A percentile compares a stretch with the other conserved stretches of the same genome.
These are phyloP conservation scores for Drosophila azteca DNA, from an alignment of 1,140 invertebrate species.

Conservation along the genomic window DNA sequence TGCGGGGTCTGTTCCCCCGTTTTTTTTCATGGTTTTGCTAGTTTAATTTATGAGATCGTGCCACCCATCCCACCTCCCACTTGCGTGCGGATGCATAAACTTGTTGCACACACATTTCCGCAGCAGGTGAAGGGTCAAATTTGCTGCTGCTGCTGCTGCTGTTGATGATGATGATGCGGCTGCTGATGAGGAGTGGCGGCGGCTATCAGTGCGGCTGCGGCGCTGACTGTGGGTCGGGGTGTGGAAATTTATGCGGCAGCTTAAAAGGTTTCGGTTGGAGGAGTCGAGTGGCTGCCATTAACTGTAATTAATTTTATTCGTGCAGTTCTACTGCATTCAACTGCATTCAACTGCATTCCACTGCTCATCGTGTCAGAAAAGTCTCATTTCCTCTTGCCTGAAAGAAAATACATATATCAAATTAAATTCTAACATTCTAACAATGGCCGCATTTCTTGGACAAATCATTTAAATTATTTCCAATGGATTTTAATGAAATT, in stretches of 20 bases:
- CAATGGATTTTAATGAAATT: too few relatives aligned
- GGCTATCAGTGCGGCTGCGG: too few relatives aligned
- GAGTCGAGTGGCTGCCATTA: conserved; percentile 17
- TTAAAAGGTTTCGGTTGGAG: conserved; percentile 9
- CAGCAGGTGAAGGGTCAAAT: conserved; percentile 24
- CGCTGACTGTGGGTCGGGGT: background rate
- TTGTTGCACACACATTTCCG: conserved; percentile 57
- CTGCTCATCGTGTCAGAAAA: too few relatives aligned
- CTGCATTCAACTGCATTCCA: too few relatives aligned
- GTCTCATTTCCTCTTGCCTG: too few relatives aligned
- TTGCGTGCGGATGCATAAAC: conserved; percentile 74
- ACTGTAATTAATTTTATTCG: conserved; percentile 14
- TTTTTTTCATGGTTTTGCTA: conserved; percentile 17
- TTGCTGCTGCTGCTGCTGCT: conserved; percentile 1
- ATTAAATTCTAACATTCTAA: too few relatives aligned
- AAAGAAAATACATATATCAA: too few relatives aligned
- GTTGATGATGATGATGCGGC: background rate
- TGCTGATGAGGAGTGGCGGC: too few relatives aligned
- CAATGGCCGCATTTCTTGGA: too few relatives aligned
- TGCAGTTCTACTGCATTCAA: too few relatives aligned
- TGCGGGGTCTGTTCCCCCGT: conserved; percentile 13
- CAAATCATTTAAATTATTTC: too few relatives aligned
- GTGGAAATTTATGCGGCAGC: conserved; percentile 29
- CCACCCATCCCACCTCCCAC: conserved; percentile 43
- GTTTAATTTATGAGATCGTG: conserved; percentile 67